Conservation (phyloP, 2,113 vertebrate genomes). For the Oenanthe oenanthe region DNA sequence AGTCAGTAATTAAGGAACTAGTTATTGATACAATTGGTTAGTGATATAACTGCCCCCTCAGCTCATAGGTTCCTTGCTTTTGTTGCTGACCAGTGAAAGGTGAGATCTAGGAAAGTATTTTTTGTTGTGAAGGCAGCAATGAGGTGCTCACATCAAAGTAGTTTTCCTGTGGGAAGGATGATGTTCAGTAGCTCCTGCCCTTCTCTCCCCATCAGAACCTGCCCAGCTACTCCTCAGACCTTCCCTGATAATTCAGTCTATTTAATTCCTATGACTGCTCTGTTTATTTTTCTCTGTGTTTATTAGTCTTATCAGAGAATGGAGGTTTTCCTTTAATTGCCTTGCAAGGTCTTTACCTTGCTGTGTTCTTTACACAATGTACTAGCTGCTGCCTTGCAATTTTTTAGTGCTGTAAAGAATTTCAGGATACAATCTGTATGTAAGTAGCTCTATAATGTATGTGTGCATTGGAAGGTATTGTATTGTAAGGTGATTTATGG, state of each 20-base stretch:
- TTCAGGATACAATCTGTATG: slow-evolving; percentile 48
- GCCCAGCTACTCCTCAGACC: not conserved
- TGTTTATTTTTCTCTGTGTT: not conserved
- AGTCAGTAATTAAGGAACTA: not conserved
- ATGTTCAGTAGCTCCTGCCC: not conserved
- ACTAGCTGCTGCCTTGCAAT: slow-evolving; percentile 17
- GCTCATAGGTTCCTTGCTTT: not conserved
- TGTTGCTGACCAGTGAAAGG: not conserved
- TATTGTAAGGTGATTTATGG: slow-evolving; percentile 56
- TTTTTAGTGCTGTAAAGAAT: slow-evolving; percentile 45
- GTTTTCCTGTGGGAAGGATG: not conserved
- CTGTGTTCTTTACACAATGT: slow-evolving; percentile 8
- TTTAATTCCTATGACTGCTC: not conserved
- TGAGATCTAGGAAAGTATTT: not conserved
- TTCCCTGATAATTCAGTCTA: not conserved
- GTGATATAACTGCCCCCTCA: not conserved
- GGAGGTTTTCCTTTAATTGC: slow-evolving; percentile 24
- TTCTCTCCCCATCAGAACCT: accelerated
- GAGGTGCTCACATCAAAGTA: not conserved
- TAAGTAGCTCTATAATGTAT: slow-evolving; percentile 52
- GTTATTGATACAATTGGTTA: not conserved
- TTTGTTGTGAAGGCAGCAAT: not conserved
- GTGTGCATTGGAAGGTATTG: slow-evolving; percentile 46
- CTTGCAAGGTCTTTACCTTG: slow-evolving; percentile 39
- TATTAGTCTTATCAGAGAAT: slow-evolving; percentile 19